Evolutionary conservation across 2,888 invertebrate genomes (phyloP), one percentile per base, ranked within the genome.

Genomic region (Penaeus monodon): DNA sequence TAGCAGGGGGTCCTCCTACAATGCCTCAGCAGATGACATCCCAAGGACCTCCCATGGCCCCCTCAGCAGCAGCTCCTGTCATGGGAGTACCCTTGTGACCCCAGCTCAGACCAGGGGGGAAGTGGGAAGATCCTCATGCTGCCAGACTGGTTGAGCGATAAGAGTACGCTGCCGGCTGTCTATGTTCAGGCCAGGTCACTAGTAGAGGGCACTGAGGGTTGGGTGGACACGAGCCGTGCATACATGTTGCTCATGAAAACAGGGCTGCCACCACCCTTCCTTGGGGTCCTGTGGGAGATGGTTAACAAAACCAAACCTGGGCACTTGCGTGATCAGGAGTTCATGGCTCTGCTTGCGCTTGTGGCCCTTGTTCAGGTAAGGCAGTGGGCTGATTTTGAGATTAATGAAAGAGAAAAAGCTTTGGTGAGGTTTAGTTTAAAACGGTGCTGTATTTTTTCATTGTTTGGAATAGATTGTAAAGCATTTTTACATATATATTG

Each of bases 241-340:
- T 86, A 86, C 29, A 83, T 89, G 88, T 63, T 89, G 63, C 79
- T 89, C 29, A 86, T 89, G 86, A 85, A 85, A 29, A 88, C 89
- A 33, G 84, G 84, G 14, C 77, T 89, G 4, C 88, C 88, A 22
- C 84, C 89, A 10, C 85, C 82, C 17, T 74, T 86, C 33, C 81
- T 89, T n/a, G 89, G 88, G 38, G 66, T 89, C 7, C 82, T 89
- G 44, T 89, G 89, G 89, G 89, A 89, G 66, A 84, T 89, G 85
- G 89, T 88, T 29, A 89, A 86, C 84, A 76, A 81, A 27, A 88
- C 83, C n/a, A 63, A 82, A 27, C 83, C 88, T n/a, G 89, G 89
- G 24, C 88, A 88, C 81, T 79, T 89, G 22, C 79, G 80, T 6
- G 83, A 74, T 38, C 63, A 64, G 27, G 89, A 89, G 38, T 89